phyloP scores from a whole-genome alignment of 2,797 vertebrate genomes.

The Peromyscus nudipes region DNA sequence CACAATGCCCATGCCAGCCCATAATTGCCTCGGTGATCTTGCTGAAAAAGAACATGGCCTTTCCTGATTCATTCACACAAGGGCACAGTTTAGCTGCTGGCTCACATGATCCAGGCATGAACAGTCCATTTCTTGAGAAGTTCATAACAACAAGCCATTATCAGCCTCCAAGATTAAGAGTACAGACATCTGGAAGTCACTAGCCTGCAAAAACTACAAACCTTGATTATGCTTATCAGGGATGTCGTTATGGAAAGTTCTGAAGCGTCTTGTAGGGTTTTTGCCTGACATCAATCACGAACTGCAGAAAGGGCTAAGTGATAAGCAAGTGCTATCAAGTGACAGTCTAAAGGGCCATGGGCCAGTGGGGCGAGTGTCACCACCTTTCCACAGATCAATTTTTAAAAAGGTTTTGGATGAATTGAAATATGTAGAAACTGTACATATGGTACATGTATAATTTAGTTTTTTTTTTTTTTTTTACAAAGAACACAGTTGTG shows the following conservation, averaged over 20 bases:
- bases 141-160: not conserved
- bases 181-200: constrained; percentile 15
- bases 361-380: not conserved
- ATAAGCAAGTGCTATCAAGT: not conserved
- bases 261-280: constrained; percentile 16
- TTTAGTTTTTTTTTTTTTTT: not conserved
- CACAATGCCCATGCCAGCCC: not conserved
- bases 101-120: not conserved
- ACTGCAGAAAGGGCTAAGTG: not conserved
- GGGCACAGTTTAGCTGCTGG: not conserved
- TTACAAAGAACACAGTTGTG: not conserved
- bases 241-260: not conserved
- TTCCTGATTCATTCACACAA: not conserved
- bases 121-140: not conserved
- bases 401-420: not conserved
- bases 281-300: not conserved
- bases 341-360: not conserved
- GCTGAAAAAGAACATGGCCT: not conserved
- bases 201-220: not conserved
- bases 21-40: not conserved
- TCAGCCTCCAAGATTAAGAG: not conserved
- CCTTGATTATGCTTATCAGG: not conserved
- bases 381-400: not conserved
- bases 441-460: not conserved
- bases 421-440: not conserved